Percentiles rank a stretch among this genome's conserved stretches.
phyloP scores from a whole-genome alignment of 2,113 vertebrate species.

The Dipodomys stephensi region DNA sequence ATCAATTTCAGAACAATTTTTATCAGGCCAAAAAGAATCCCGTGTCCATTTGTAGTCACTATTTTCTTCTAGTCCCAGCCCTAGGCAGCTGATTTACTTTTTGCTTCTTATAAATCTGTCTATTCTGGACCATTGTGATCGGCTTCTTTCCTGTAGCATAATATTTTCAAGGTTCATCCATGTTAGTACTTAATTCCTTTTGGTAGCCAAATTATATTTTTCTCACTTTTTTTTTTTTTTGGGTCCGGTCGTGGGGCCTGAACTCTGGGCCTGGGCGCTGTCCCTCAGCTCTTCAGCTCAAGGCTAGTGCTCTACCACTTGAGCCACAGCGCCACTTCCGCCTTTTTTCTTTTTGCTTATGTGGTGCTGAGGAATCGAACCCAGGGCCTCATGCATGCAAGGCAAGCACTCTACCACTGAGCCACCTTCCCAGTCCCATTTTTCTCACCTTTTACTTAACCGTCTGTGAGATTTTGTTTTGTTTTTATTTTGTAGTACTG shows the following conservation, averaged over 20 bases:
- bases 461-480: neutral
- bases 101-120: neutral
- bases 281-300: too few relatives aligned
- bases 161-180: conserved; percentile 5
- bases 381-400: too few relatives aligned
- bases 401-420: too few relatives aligned
- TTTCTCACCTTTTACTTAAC: conserved; percentile 17
- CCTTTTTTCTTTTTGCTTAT: too few relatives aligned
- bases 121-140: neutral
- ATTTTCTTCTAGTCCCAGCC: neutral
- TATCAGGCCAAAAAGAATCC: conserved; percentile 9
- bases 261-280: too few relatives aligned
- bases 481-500: neutral
- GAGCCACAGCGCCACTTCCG: too few relatives aligned
- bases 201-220: conserved; percentile 19
- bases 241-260: too few relatives aligned
- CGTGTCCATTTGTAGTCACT: neutral
- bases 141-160: conserved; percentile 25
- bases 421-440: too few relatives aligned
- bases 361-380: too few relatives aligned
- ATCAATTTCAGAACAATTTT: conserved; percentile 48
- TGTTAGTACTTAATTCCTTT: conserved; percentile 7
- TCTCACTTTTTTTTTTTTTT: conserved; percentile 32
- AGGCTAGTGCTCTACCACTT: too few relatives aligned
- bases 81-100: neutral